Percentiles rank a stretch among this genome's conserved stretches.
These are phyloP conservation scores for Carterocephalus palaemon DNA, from an alignment of 2,888 invertebrate species.

Conservation along the genomic window DNA sequence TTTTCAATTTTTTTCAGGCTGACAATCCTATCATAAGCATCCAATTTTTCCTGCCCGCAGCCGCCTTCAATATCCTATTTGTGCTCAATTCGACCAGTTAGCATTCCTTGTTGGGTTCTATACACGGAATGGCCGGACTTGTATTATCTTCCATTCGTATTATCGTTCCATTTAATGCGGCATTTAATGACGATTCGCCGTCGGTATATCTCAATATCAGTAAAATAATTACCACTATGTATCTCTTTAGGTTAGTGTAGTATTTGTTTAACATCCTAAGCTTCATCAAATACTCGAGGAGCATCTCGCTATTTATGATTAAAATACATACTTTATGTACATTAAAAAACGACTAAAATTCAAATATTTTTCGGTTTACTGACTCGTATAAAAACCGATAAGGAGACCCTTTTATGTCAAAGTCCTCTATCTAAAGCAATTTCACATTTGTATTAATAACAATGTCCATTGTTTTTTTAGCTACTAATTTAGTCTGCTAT, in stretches of 20 bases:
- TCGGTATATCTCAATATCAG: too few species aligned
- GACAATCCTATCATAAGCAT: slow-evolving; percentile 13
- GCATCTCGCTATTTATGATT: too few species aligned
- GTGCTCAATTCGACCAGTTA: slow-evolving; percentile 50
- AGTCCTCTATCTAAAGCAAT: slow-evolving; percentile 48
- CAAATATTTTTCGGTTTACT: slow-evolving; percentile 35
- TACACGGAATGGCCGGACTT: slow-evolving; percentile 68
- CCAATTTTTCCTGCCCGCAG: slow-evolving; percentile 46
- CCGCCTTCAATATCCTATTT: slow-evolving; percentile 57
- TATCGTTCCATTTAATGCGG: too few species aligned
- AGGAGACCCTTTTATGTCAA: slow-evolving; percentile 46
- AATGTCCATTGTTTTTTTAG: slow-evolving; percentile 52
- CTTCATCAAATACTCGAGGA: too few species aligned
- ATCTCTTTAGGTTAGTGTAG: too few species aligned
- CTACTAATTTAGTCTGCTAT: slow-evolving; percentile 44
- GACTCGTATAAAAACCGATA: slow-evolving; percentile 37
- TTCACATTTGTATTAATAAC: slow-evolving; percentile 49
- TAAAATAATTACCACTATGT: too few species aligned
- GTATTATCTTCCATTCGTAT: slow-evolving; percentile 66
- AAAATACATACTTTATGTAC: too few species aligned
- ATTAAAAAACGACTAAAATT: slow-evolving; percentile 27
- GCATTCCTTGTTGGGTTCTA: slow-evolving; percentile 52
- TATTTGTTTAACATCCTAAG: too few species aligned
- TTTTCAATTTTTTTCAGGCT: not conserved
- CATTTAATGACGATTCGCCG: too few species aligned